Conservation (phyloP, 2,888 invertebrate genomes). For the Stenoptilia bipunctidactyla region DNA sequence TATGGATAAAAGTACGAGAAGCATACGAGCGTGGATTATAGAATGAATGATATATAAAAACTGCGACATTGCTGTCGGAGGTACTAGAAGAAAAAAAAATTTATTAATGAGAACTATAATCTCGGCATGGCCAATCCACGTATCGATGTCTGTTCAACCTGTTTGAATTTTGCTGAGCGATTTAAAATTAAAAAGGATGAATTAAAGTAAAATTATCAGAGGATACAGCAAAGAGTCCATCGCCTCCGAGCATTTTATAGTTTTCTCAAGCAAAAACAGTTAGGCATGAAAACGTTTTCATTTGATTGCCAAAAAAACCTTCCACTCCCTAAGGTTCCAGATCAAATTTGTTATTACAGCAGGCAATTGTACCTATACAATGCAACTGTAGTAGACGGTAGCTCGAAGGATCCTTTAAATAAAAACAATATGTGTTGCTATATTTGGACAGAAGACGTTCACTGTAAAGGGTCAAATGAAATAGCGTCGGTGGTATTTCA, state of each 20-base stretch:
- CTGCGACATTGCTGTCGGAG: too few relatives aligned
- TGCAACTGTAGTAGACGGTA: conserved; percentile 9
- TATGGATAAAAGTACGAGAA: too few relatives aligned
- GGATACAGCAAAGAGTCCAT: conserved; percentile 5
- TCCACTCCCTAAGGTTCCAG: conserved; percentile 22
- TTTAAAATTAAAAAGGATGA: conserved; percentile 2
- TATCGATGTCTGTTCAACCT: conserved; percentile 6
- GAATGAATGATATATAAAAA: too few relatives aligned
- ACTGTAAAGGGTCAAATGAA: conserved; percentile 23
- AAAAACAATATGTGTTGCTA: conserved; percentile 16
- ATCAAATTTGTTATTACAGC: conserved; percentile 23
- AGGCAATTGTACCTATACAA: conserved; percentile 10
- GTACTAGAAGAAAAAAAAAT: too few relatives aligned
- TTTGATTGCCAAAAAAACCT: conserved; percentile 28
- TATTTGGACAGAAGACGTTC: conserved; percentile 24
- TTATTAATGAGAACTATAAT: conserved; percentile 16
- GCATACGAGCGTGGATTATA: too few relatives aligned
- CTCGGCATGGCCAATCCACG: conserved; percentile 19
- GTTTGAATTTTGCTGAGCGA: conserved; percentile 4
- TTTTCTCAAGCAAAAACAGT: background rate
- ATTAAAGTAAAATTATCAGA: conserved; percentile 1
- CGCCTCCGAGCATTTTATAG: conserved; percentile 4
- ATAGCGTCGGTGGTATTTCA: conserved; percentile 23
- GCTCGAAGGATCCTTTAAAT: conserved; percentile 14
- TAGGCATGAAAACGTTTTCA: conserved; percentile 10